Evolutionary conservation across 2,888 invertebrate genomes (phyloP), one percentile per base, ranked within the genome.

Genomic region (Microdon myrmicae): DNA sequence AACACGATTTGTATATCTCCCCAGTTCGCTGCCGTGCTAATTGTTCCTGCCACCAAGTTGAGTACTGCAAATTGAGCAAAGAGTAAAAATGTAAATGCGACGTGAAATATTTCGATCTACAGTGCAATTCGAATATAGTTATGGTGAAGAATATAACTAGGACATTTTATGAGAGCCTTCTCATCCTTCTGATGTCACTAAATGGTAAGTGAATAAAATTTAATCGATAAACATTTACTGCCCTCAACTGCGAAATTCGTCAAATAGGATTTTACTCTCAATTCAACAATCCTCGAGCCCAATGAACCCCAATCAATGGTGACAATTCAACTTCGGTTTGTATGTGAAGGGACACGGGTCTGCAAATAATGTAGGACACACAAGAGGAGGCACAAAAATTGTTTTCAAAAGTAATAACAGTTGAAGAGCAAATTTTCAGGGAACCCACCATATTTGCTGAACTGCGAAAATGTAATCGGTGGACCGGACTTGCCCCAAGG

Each of bases 151-250:
- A 64, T 64, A 64, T 58, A 64, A 37, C 51, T 31, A 58, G 64
- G 64, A 64, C 58, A 64, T 64, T 64, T 53, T 51, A 23, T 58
- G 64, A 64, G 64, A 47, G 45, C 41, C 53, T 64, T 64, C 64
- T 64, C 64, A 64, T 64, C 58, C 58, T 64, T 64, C 58, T 64
- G 64, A 64, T 64, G 58, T 64, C 64, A 45, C 58, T 64, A 56
- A 64, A 58, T 47, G 64, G 64, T 64, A 64, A 64, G 64, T 64
- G 51, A 58, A 64, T 64, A 51, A 58, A 64, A 58, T 58, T 53
- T 58, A 41, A 58, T 53, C 41, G 22, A 22, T 4, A 26, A 3
- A 29, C 48, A 32, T 31, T 51, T 41, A 32, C 45, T 41, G 22
- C 19, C 26, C 28, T 45, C 35, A 35, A 49, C 51, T 55, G 19